phyloP scores from a whole-genome alignment of 2,113 vertebrate species.

The Synchiropus splendidus region DNA sequence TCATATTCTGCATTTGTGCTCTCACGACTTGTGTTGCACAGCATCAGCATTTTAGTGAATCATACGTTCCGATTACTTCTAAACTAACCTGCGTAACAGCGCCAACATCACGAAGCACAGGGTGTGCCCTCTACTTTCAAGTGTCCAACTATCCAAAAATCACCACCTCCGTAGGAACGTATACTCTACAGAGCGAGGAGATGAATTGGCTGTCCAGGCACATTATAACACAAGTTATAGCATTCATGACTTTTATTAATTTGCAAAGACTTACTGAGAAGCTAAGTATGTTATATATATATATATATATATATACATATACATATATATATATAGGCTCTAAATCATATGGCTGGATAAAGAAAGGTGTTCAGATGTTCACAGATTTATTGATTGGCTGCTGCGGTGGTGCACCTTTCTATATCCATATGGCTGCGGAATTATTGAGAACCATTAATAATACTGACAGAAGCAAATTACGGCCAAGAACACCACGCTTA shows the following conservation, averaged over 20 bases:
- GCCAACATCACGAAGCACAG: too few species aligned
- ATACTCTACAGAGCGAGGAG: too few species aligned
- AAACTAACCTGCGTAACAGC: too few species aligned
- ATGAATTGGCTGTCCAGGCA: conserved; percentile 5
- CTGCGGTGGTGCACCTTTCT: conserved; percentile 61
- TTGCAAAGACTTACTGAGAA: conserved; percentile 47
- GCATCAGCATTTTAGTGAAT: too few species aligned
- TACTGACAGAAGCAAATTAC: conserved; percentile 64
- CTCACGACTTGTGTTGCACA: too few species aligned
- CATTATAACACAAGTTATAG: conserved; percentile 31
- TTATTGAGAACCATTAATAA: conserved; percentile 69
- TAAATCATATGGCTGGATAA: conserved; percentile 42
- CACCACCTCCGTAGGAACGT: too few species aligned
- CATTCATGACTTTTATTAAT: conserved; percentile 49
- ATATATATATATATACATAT: conserved; percentile 28
- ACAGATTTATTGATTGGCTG: conserved; percentile 66
- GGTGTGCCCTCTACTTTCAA: too few species aligned
- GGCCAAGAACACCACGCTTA: conserved; percentile 40
- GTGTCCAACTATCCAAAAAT: too few species aligned
- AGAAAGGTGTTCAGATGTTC: conserved; percentile 43
- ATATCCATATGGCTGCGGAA: conserved; percentile 64
- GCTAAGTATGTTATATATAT: too few species aligned
- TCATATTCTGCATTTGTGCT: too few species aligned
- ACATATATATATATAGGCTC: conserved; percentile 33
- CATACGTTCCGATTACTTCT: too few species aligned